These are phyloP conservation scores for Aythya baeri DNA, from an alignment of 2,113 vertebrate species.

Conservation along the genomic window DNA sequence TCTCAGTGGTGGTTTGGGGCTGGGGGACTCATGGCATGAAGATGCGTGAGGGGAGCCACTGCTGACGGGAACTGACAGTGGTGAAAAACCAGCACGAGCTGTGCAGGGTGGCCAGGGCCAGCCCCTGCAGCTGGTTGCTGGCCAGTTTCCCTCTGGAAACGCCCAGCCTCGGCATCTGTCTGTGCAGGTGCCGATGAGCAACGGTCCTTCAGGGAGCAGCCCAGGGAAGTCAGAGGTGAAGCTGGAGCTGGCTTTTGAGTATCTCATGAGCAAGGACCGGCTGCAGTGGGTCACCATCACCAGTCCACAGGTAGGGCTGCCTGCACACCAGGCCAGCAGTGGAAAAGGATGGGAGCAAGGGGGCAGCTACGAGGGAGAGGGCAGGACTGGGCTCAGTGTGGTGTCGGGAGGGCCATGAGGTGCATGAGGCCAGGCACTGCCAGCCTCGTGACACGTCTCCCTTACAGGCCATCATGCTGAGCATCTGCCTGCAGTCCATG, in stretches of 20 bases:
- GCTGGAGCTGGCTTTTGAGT: conserved; percentile 96
- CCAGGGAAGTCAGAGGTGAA: conserved; percentile 90
- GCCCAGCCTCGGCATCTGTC: neutral
- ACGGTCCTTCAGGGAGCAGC: conserved; percentile 84
- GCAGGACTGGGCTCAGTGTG: rapidly evolving
- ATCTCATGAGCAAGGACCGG: conserved; percentile 98
- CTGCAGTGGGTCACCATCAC: conserved; percentile 99
- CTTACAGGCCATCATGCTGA: conserved; percentile 97
- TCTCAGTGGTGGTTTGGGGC: rapidly evolving
- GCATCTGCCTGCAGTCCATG: conserved; percentile 98
- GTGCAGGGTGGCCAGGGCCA: neutral
- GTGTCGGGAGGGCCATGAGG: rapidly evolving
- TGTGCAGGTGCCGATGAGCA: conserved; percentile 88
- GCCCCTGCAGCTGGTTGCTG: neutral
- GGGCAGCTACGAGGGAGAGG: neutral
- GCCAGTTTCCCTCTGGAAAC: neutral
- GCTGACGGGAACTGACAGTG: neutral
- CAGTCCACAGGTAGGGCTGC: conserved; percentile 89
- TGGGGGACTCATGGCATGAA: neutral
- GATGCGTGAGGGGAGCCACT: neutral
- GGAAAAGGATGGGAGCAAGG: rapidly evolving
- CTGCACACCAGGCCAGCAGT: rapidly evolving
- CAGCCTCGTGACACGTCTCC: rapidly evolving
- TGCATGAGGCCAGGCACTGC: rapidly evolving
- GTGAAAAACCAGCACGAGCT: neutral